Percentiles rank a stretch among this genome's conserved stretches.
These are phyloP conservation scores for Montipora efflorescens DNA, from an alignment of 64 coral and sea anemone genomes.

Conservation along the genomic window DNA sequence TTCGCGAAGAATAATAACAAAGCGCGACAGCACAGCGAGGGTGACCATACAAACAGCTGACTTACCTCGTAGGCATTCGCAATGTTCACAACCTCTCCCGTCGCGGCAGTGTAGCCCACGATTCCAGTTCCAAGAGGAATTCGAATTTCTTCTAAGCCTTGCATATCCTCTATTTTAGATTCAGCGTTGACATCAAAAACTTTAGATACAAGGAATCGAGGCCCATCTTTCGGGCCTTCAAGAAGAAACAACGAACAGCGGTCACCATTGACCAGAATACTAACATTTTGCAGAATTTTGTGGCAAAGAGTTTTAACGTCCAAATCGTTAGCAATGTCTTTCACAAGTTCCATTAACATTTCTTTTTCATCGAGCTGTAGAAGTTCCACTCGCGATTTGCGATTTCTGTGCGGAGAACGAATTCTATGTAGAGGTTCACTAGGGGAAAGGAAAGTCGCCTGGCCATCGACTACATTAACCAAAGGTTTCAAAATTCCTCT, in stretches of 20 bases:
- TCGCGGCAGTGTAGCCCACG: slow-evolving; percentile 96
- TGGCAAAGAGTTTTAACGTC: slow-evolving; percentile 95
- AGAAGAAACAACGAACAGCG: slow-evolving; percentile 97
- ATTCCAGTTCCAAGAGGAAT: slow-evolving; percentile 98
- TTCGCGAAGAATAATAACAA: neutral
- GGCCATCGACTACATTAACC: slow-evolving; percentile 96
- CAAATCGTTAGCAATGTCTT: slow-evolving; percentile 99
- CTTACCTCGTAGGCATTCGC: slow-evolving; percentile 97
- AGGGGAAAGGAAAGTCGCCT: slow-evolving; percentile 97
- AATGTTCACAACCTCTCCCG: slow-evolving; percentile 97
- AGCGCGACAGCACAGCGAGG: neutral
- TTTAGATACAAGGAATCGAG: slow-evolving; percentile 96
- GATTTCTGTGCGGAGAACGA: slow-evolving; percentile 80
- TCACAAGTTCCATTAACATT: slow-evolving; percentile 98
- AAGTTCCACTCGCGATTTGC: slow-evolving; percentile 95
- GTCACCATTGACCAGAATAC: slow-evolving; percentile 95
- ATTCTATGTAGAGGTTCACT: slow-evolving; percentile 69
- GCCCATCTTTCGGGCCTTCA: slow-evolving; percentile 91
- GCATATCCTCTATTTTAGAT: slow-evolving; percentile 98
- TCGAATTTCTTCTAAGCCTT: slow-evolving; percentile 97
- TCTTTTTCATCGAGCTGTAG: slow-evolving; percentile 94
- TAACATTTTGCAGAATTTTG: slow-evolving; percentile 99
- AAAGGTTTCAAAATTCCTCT: slow-evolving; percentile 98
- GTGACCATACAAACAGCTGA: neutral
- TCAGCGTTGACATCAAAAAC: slow-evolving; percentile 99